phyloP scores from a whole-genome alignment of 1,140 invertebrate genomes.

The Cotesia chilonis region DNA sequence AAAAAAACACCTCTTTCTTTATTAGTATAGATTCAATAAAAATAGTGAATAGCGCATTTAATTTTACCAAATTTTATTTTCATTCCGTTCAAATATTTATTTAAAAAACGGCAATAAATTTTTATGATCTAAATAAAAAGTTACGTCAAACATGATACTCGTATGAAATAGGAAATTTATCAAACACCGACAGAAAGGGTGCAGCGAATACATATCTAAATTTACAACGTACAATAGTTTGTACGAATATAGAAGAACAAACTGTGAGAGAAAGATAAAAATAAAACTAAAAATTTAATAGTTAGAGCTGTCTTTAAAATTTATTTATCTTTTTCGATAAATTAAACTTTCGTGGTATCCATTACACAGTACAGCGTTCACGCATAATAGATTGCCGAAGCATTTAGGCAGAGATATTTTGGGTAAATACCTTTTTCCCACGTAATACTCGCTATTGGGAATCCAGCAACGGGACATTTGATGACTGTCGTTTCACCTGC shows the following conservation, averaged over 20 bases:
- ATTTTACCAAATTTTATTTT: conserved; percentile 12
- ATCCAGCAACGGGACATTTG: conserved; percentile 92
- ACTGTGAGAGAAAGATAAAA: background rate
- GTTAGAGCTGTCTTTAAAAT: background rate
- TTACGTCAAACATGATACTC: too few species aligned
- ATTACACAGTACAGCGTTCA: too few species aligned
- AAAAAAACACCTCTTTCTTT: too few species aligned
- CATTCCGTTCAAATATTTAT: conserved; percentile 2
- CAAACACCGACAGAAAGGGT: background rate
- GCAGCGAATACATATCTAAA: background rate
- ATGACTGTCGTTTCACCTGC: conserved; percentile 86
- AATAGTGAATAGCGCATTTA: too few species aligned
- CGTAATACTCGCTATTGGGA: conserved; percentile 86
- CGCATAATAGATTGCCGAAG: too few species aligned
- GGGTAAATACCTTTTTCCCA: conserved; percentile 84
- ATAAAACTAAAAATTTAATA: conserved; percentile 11
- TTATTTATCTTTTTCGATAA: background rate
- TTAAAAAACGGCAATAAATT: too few species aligned
- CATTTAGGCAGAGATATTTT: too few species aligned
- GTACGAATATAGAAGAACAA: background rate
- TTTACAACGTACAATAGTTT: background rate
- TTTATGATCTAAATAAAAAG: too few species aligned
- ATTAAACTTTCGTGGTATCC: background rate
- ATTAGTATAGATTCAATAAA: background rate
- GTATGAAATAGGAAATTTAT: conserved; percentile 13